Conservation (phyloP, 2,888 invertebrate species). For the Agonopterix subpropinquella region DNA sequence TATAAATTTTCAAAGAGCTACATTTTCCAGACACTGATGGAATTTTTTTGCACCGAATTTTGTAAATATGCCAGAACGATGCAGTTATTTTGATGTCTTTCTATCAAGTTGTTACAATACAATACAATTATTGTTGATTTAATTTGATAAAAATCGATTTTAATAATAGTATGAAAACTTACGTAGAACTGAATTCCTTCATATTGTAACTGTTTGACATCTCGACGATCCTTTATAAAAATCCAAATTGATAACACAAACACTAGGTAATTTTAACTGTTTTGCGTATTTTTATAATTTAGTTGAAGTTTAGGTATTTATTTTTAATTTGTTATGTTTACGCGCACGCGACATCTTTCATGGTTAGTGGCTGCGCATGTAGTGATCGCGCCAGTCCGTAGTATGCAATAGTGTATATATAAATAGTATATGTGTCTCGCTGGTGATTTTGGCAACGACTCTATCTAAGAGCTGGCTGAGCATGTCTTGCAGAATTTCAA, state of each 20-base stretch:
- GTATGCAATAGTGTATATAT: conserved; percentile 32
- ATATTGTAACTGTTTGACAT: conserved; percentile 64
- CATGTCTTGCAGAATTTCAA: conserved; percentile 12
- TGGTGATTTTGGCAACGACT: conserved; percentile 19
- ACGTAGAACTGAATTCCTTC: conserved; percentile 71
- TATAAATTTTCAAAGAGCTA: no score
- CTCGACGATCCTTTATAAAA: conserved; percentile 16
- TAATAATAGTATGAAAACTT: conserved; percentile 27
- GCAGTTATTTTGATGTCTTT: no score
- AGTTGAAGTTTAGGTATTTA: conserved; percentile 23
- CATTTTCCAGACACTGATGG: no score
- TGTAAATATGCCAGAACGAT: no score
- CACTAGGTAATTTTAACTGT: conserved; percentile 8
- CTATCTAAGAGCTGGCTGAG: conserved; percentile 9
- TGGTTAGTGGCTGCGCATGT: conserved; percentile 29
- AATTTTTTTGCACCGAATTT: no score
- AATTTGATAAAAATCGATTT: no score
- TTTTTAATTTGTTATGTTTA: conserved; percentile 28
- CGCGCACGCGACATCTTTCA: conserved; percentile 43
- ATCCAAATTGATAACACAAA: conserved; percentile 4
- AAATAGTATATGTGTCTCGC: conserved; percentile 22
- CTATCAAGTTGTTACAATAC: no score
- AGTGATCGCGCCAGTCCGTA: conserved; percentile 30
- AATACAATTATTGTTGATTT: no score
- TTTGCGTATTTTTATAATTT: background rate